A percentile compares a stretch with the other conserved stretches of the same genome.
Evolutionary conservation across 2,113 vertebrate species (phyloP).

Genomic region (Carettochelys insculpta): DNA sequence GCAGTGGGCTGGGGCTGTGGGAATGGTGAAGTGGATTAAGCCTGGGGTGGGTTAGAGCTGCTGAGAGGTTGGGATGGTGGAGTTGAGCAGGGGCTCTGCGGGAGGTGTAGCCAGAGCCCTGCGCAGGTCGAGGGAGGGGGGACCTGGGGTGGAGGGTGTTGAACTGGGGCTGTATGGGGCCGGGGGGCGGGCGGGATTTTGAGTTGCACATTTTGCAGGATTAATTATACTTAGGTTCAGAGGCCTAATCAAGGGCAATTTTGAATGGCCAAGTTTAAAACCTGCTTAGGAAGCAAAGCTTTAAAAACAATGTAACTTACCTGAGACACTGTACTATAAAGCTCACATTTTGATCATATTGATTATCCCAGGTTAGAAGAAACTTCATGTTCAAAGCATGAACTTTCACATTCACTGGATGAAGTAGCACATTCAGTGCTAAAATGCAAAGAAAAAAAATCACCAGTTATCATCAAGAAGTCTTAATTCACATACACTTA

Average conservation of each 20-base stretch:
- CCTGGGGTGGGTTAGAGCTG: too few species aligned
- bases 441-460: slow-evolving; percentile 5
- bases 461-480: neutral
- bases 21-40: too few species aligned
- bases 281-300: neutral
- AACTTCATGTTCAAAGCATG: slow-evolving; percentile 26
- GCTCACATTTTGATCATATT: neutral
- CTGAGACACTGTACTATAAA: slow-evolving; percentile 68
- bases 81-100: too few species aligned
- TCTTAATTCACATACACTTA: neutral
- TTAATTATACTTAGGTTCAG: neutral
- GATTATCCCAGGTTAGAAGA: slow-evolving; percentile 58
- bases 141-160: too few species aligned
- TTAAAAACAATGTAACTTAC: slow-evolving; percentile 59
- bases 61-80: too few species aligned
- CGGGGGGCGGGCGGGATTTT: too few species aligned
- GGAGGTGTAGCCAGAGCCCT: too few species aligned
- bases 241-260: fast-evolving
- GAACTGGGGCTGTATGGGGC: too few species aligned
- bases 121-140: too few species aligned
- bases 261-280: neutral
- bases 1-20: too few species aligned
- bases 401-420: slow-evolving; percentile 50
- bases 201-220: too few species aligned
- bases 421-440: slow-evolving; percentile 39